Percentiles rank a stretch among this genome's conserved stretches.
Evolutionary conservation across 2,797 vertebrate genomes (phyloP).

Genomic region (Esox masquinongy): DNA sequence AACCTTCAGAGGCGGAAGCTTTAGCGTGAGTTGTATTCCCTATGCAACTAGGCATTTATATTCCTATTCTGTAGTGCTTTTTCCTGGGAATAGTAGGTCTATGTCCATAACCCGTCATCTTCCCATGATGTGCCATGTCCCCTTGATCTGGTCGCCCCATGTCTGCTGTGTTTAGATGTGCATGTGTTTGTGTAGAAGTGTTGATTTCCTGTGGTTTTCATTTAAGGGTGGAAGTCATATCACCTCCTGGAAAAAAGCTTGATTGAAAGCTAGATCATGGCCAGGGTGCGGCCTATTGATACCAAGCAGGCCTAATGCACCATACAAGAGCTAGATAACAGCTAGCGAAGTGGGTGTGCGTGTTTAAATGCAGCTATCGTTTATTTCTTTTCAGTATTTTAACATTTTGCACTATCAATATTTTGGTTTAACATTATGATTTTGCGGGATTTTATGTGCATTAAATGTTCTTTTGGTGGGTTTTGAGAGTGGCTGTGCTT

Average conservation of each 20-base stretch:
- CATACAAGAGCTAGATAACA: neutral
- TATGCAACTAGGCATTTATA: conserved; percentile 65
- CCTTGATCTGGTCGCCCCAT: neutral
- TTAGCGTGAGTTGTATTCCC: conserved; percentile 49
- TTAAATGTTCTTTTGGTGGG: conserved; percentile 10
- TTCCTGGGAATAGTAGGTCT: neutral
- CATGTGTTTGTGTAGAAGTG: neutral
- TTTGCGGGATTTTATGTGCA: conserved; percentile 17
- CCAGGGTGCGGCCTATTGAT: neutral
- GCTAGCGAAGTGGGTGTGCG: neutral
- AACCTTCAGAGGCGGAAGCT: conserved; percentile 48
- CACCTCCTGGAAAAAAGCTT: neutral
- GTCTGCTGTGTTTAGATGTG: neutral
- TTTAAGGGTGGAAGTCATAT: neutral
- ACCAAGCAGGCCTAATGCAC: neutral
- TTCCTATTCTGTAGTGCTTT: conserved; percentile 10
- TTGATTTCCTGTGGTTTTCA: neutral
- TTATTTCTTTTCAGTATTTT: neutral
- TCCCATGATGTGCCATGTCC: neutral
- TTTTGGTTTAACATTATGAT: neutral
- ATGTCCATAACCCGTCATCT: neutral
- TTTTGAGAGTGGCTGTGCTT: neutral
- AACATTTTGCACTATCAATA: conserved; percentile 1
- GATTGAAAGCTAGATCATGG: neutral
- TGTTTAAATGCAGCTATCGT: neutral